Percentiles rank a stretch among this genome's conserved stretches.
Conservation (phyloP, 1,140 invertebrate genomes). For the Drosophila sulfurigaster region DNA sequence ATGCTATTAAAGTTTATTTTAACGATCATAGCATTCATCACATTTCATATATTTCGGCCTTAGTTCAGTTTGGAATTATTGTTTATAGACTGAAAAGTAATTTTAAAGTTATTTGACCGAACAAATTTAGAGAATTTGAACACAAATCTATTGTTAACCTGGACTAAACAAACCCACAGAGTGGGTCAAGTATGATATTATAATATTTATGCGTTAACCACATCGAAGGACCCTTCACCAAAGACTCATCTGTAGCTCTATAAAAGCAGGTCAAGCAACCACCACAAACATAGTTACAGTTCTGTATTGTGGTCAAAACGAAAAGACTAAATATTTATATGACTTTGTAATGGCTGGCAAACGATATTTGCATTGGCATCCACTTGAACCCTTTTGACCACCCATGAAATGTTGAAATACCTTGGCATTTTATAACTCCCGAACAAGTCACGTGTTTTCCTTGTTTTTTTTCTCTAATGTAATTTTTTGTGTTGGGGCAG, state of each 20-base stretch:
- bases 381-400: constrained; percentile 55
- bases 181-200: constrained; percentile 3
- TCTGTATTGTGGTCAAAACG: constrained; percentile 37
- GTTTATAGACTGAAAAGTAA: background rate
- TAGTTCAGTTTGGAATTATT: too few relatives aligned
- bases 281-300: constrained; percentile 34
- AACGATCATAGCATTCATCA: too few relatives aligned
- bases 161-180: background rate
- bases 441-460: constrained; percentile 50
- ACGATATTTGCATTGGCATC: constrained; percentile 54
- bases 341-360: constrained; percentile 36
- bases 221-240: constrained; percentile 12
- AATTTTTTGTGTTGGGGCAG: constrained; percentile 30
- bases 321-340: constrained; percentile 44
- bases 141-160: background rate
- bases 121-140: background rate
- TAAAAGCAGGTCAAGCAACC: constrained; percentile 13
- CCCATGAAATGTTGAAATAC: constrained; percentile 38
- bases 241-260: constrained; percentile 8
- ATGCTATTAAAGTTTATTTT: too few relatives aligned
- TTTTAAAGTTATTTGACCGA: background rate
- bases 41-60: too few relatives aligned
- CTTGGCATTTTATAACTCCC: constrained; percentile 41
- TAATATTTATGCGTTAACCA: constrained; percentile 3
- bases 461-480: constrained; percentile 48